These are phyloP conservation scores for Micromesistius poutassou DNA, from an alignment of 2,797 vertebrate genomes.

Conservation along the genomic window DNA sequence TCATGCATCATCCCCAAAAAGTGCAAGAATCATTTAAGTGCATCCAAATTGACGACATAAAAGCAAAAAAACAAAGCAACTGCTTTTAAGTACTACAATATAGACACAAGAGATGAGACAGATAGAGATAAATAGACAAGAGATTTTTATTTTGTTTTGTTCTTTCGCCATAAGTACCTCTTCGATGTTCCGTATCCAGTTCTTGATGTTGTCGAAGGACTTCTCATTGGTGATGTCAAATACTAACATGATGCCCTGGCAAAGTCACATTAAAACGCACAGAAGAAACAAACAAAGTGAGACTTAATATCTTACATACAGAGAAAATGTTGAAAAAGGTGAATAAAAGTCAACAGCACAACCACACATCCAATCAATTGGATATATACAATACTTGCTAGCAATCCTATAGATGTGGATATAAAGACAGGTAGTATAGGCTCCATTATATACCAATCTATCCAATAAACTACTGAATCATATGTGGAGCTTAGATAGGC, in stretches of 20 bases:
- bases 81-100: too few species aligned
- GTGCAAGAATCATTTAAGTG: too few species aligned
- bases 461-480: not conserved
- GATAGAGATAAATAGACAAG: too few species aligned
- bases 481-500: not conserved
- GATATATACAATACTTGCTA: not conserved
- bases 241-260: slow-evolving; percentile 91
- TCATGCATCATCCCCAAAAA: too few species aligned
- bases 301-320: not conserved
- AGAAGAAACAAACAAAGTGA: not conserved
- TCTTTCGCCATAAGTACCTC: slow-evolving; percentile 52
- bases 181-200: slow-evolving; percentile 89
- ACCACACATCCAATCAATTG: not conserved
- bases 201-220: slow-evolving; percentile 91
- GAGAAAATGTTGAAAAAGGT: not conserved
- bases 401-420: not conserved
- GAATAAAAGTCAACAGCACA: slow-evolving; percentile 1
- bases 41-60: too few species aligned
- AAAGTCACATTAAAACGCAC: slow-evolving; percentile 31
- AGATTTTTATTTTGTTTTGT: too few species aligned
- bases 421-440: not conserved
- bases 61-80: too few species aligned
- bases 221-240: slow-evolving; percentile 91
- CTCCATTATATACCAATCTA: not conserved
- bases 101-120: too few species aligned